Base-by-base conservation (phyloP, 1,140 invertebrate species). In the Drosophila orosa region DNA sequence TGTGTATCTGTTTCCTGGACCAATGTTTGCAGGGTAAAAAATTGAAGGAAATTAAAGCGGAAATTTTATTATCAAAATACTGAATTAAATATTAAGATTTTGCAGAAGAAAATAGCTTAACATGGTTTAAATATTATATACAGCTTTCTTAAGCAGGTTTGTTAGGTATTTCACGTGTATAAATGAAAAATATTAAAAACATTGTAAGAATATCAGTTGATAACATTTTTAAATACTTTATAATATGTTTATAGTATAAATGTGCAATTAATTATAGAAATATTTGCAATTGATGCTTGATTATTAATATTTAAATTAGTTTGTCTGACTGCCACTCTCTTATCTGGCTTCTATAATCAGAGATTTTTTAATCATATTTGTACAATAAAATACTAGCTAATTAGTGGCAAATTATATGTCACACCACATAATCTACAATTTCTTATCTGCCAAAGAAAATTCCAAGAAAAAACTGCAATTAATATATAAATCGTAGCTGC, bases 1-100 rank as follows among this genome's bases (percentile, higher is more conserved):
- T 71, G 50, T 71, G 50, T 68, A 66, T 71, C 27, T 47, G 50
- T 71, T 33, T 57, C 19, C 48, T 12, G n/a, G 24, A 10, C 25
- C 12, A 22, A 22, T 17, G 12, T 3, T 15, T 39, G 27, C 59
- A 52, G 5, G 22, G 15, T 17, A 5, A 33, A 25, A 25, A 60
- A 22, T 9, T 52, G 2, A 6, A 19, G 27, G 1, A 31, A 31
- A 8, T 19, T 12, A 0, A 0, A 7, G n/a, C 2, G 10, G 10
- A 5, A 19, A 22, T 42, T 7, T 29, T 48, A 1, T 17, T 27
- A 9, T 27, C 17, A 6, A 5, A 17, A 22, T 13, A 2, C 1
- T 7, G 3, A 5, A 22, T 7, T 44, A 2, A 42, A 6, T 22
- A 6, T 19, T 42, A 7, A 3, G 19, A 15, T 22, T 24, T 24